phyloP scores from a whole-genome alignment of 2,797 vertebrate genomes.

The Paratrypauchen microcephalus region DNA sequence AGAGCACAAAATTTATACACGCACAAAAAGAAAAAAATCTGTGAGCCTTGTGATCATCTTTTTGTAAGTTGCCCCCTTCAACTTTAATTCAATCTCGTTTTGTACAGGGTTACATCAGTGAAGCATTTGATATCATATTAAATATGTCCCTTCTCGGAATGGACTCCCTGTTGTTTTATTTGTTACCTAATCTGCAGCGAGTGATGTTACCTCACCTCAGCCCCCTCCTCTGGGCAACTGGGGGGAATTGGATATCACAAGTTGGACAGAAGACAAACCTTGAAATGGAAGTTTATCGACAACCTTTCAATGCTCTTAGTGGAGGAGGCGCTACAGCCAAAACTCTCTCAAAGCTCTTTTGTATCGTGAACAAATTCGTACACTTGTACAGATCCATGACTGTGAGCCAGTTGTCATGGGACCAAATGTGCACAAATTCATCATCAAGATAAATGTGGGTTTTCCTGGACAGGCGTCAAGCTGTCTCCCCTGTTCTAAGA shows the following conservation, averaged over 20 bases:
- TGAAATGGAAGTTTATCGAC: conserved; percentile 64
- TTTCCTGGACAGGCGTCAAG: conserved; percentile 52
- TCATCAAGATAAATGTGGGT: conserved; percentile 70
- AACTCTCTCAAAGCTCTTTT: conserved; percentile 30
- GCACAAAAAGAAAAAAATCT: background rate
- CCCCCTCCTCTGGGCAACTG: conserved; percentile 42
- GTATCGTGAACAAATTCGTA: conserved; percentile 24
- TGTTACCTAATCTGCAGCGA: conserved; percentile 36
- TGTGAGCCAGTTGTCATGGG: conserved; percentile 53
- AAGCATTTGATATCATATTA: conserved; percentile 20
- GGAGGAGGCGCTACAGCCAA: conserved; percentile 51
- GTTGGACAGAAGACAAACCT: conserved; percentile 51
- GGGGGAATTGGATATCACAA: conserved; percentile 43
- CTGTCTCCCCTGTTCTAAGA: conserved; percentile 50
- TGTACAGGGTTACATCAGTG: conserved; percentile 23
- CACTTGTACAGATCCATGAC: conserved; percentile 25
- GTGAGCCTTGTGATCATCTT: background rate
- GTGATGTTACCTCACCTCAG: conserved; percentile 26
- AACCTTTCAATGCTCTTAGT: conserved; percentile 44
- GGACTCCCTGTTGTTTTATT: conserved; percentile 25
- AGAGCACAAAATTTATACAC: background rate
- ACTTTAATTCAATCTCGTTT: conserved; percentile 14
- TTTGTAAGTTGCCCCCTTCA: background rate
- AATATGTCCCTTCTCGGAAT: conserved; percentile 11
- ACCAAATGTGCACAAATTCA: conserved; percentile 58